Percentiles rank a stretch among this genome's conserved stretches.
These are phyloP conservation scores for Rutilus rutilus DNA, from an alignment of 2,113 vertebrate genomes.

Conservation along the genomic window DNA sequence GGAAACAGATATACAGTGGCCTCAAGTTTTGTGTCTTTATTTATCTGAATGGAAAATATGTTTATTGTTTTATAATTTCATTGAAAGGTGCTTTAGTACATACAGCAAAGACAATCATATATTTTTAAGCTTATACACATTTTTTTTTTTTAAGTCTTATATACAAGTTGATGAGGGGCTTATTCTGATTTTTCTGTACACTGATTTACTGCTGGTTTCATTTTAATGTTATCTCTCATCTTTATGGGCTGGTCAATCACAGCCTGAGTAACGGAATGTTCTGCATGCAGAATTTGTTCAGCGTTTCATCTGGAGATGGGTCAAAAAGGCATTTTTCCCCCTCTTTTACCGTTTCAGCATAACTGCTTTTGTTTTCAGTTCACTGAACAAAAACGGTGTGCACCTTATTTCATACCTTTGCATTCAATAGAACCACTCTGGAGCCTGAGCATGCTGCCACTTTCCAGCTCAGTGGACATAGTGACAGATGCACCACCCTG, in stretches of 20 bases:
- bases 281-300: constrained; percentile 1
- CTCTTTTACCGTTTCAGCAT: background rate
- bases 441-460: constrained; percentile 78
- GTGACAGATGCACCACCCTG: constrained; percentile 75
- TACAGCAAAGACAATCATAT: background rate
- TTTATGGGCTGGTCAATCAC: constrained; percentile 14
- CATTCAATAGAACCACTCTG: constrained; percentile 73
- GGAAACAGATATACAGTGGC: constrained; percentile 1
- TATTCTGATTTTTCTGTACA: background rate
- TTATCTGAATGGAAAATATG: background rate
- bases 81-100: background rate
- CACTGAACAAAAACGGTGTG: background rate
- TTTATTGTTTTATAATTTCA: background rate
- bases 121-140: background rate
- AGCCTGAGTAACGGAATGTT: constrained; percentile 37
- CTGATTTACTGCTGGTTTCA: background rate
- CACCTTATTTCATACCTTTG: constrained; percentile 74
- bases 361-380: constrained; percentile 6
- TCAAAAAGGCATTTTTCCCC: background rate
- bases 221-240: constrained; percentile 11
- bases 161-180: background rate
- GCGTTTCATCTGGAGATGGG: background rate
- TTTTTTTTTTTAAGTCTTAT: background rate
- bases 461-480: constrained; percentile 76
- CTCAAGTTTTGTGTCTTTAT: background rate